phyloP scores from a whole-genome alignment of 2,113 vertebrate genomes.

The Pycnonotus jocosus region DNA sequence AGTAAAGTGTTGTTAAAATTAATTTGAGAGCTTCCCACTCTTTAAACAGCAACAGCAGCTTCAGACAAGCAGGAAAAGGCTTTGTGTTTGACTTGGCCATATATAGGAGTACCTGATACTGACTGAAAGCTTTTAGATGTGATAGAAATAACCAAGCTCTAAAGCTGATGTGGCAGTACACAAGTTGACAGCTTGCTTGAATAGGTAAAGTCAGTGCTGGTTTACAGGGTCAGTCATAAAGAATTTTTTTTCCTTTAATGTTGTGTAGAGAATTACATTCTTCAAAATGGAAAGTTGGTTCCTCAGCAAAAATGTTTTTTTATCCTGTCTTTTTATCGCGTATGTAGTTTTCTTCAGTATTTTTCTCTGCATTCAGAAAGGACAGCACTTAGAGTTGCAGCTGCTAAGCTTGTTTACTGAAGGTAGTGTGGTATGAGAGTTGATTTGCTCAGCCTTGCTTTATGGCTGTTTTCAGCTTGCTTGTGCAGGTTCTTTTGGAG shows the following conservation, averaged over 20 bases:
- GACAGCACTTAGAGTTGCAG: neutral
- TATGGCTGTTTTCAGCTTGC: neutral
- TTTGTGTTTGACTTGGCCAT: neutral
- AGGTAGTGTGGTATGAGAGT: neutral
- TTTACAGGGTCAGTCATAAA: neutral
- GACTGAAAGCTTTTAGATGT: neutral
- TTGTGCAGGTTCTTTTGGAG: neutral
- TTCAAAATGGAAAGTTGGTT: neutral
- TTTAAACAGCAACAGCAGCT: neutral
- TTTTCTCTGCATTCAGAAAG: neutral
- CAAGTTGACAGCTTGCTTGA: neutral
- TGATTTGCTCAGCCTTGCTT: neutral
- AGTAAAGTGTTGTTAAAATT: neutral
- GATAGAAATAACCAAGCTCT: neutral
- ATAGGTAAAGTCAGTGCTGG: neutral
- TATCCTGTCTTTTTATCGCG: accelerated
- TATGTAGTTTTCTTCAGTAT: neutral
- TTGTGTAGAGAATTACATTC: neutral
- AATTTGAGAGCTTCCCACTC: neutral
- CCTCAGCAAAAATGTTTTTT: neutral
- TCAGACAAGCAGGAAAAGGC: neutral
- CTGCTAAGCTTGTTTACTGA: neutral
- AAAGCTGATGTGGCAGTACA: neutral
- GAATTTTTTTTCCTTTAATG: neutral
- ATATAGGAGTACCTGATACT: neutral